These are phyloP conservation scores for Callithrix jacchus DNA, from an alignment of 2,113 vertebrate species.

Conservation along the genomic window DNA sequence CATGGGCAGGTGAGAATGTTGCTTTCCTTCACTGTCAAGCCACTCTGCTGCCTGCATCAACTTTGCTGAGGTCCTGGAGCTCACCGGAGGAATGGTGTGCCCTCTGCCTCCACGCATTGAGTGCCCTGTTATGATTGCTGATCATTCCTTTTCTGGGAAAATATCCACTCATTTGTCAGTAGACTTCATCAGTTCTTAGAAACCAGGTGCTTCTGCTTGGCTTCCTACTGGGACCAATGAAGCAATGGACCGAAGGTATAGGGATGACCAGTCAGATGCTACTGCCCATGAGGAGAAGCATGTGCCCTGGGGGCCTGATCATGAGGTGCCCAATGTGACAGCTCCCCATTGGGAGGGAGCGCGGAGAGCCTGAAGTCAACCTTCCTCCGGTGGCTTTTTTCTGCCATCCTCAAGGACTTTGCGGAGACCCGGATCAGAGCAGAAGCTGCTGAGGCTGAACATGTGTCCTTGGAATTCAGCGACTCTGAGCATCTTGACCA, in stretches of 20 bases:
- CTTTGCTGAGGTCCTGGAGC: neutral
- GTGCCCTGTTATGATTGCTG: accelerated
- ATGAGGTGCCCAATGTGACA: neutral
- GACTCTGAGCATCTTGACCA: neutral
- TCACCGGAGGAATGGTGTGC: accelerated
- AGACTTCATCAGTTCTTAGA: neutral
- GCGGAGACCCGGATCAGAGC: neutral
- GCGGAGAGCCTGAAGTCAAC: neutral
- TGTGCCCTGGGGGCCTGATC: neutral
- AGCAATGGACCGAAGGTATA: neutral
- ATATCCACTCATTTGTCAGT: neutral
- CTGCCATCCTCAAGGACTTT: neutral
- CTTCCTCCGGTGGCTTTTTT: accelerated
- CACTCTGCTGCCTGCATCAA: accelerated
- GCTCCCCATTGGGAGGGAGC: neutral
- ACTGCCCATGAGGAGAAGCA: neutral
- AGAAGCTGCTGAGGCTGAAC: neutral
- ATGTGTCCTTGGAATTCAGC: accelerated
- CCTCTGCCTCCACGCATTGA: accelerated
- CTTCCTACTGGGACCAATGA: slow-evolving; percentile 45
- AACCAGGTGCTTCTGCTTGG: slow-evolving; percentile 35
- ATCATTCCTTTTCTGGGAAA: too few species aligned
- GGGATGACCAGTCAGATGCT: slow-evolving; percentile 28
- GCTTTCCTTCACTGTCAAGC: neutral
- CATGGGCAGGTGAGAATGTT: neutral